Percentiles rank a stretch among this genome's conserved stretches.
These are phyloP conservation scores for Brachynemurus nebulosus DNA, from an alignment of 2,888 invertebrate species.

Conservation along the genomic window DNA sequence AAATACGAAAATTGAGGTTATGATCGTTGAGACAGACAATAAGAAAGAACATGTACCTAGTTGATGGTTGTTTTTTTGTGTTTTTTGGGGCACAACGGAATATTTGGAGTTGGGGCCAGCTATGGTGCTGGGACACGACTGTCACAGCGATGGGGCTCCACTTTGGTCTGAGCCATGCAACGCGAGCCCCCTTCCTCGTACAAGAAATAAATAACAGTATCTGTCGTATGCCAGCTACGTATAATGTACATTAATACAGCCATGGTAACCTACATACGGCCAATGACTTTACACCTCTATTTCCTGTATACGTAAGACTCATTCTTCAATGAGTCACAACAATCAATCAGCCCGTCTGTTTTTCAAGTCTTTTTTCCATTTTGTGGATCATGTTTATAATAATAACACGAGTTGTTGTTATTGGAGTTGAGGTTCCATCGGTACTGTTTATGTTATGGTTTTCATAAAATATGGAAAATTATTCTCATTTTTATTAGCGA, in stretches of 20 bases:
- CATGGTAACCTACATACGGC: constrained; percentile 5
- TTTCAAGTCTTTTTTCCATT: too few species aligned
- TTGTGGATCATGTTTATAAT: too few species aligned
- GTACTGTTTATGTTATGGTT: too few species aligned
- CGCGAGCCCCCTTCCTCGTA: neutral
- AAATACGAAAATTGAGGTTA: constrained; percentile 2
- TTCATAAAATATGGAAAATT: too few species aligned
- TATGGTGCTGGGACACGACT: neutral
- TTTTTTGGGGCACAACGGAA: neutral
- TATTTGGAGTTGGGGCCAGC: constrained; percentile 1
- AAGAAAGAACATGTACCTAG: neutral
- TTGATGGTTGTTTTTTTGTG: neutral
- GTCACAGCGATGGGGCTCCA: constrained; percentile 3
- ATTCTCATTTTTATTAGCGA: too few species aligned
- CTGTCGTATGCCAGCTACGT: constrained; percentile 1
- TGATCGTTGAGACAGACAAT: neutral
- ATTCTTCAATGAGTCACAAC: neutral
- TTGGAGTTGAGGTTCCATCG: too few species aligned
- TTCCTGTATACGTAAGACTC: neutral
- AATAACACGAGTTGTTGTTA: too few species aligned
- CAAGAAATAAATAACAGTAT: constrained; percentile 4
- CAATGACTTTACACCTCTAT: neutral
- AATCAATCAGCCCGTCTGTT: too few species aligned
- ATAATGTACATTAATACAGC: neutral
- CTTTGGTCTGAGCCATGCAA: neutral